These are phyloP conservation scores for Paelopatides confundens DNA, from an alignment of 53 echinoderm and acorn worm species.

Conservation along the genomic window DNA sequence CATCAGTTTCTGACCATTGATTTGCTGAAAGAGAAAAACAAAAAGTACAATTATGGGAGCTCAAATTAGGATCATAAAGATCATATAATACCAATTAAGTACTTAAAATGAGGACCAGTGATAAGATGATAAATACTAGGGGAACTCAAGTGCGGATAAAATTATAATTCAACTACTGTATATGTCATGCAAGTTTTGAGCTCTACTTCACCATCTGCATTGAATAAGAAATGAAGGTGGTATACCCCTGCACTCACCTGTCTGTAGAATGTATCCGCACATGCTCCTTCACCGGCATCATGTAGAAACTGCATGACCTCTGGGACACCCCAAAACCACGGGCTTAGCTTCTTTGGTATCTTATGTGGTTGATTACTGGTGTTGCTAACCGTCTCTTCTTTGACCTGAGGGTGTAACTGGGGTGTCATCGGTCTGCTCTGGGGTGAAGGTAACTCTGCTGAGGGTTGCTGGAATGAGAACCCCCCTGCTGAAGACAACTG, in stretches of 20 bases:
- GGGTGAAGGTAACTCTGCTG: slow-evolving; percentile 4
- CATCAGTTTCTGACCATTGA: slow-evolving; percentile 96
- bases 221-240: no score
- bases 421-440: not conserved
- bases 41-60: not conserved
- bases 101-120: no score
- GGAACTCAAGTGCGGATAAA: not conserved
- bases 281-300: slow-evolving; percentile 89
- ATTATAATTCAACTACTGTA: no score
- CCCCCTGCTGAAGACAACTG: not conserved
- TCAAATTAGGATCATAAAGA: no score
- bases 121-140: no score
- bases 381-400: not conserved
- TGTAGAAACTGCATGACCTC: slow-evolving; percentile 92
- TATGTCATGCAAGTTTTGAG: no score
- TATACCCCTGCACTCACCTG: slow-evolving; percentile 77
- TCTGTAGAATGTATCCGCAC: slow-evolving; percentile 93
- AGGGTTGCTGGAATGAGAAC: not conserved
- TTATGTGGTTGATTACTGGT: slow-evolving; percentile 31
- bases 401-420: not conserved
- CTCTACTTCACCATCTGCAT: no score
- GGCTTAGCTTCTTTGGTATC: slow-evolving; percentile 69
- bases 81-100: no score
- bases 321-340: slow-evolving; percentile 86
- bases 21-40: slow-evolving; percentile 65